Percentiles rank a stretch among this genome's conserved stretches.
These are phyloP conservation scores for Celastrina argiolus DNA, from an alignment of 2,888 invertebrate species.

Conservation along the genomic window DNA sequence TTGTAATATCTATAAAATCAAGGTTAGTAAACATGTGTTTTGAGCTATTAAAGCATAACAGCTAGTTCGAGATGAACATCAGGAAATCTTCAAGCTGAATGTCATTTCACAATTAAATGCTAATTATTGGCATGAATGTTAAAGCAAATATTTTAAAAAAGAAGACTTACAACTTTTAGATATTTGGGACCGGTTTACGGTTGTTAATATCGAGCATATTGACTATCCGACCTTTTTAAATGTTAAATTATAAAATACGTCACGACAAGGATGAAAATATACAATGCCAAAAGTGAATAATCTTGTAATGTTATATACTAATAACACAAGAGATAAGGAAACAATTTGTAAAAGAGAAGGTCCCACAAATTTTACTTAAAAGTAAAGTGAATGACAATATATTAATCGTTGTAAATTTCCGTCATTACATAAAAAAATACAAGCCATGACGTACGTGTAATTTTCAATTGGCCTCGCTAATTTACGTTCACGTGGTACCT, in stretches of 20 bases:
- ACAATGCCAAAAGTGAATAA: background rate
- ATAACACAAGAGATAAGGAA: no score
- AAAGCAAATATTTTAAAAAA: background rate
- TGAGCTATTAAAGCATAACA: background rate
- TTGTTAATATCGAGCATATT: background rate
- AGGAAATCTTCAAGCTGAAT: background rate
- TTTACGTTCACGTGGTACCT: background rate
- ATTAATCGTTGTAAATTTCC: background rate
- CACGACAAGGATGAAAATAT: background rate
- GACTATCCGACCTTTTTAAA: constrained; percentile 8
- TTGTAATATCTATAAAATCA: background rate
- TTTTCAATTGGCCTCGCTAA: background rate
- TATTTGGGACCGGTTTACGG: background rate
- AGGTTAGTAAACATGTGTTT: background rate
- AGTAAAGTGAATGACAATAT: background rate
- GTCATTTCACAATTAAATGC: background rate
- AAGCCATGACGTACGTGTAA: background rate
- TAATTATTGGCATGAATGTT: background rate
- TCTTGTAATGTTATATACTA: background rate
- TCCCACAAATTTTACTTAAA: background rate
- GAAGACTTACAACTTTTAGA: background rate
- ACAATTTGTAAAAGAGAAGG: background rate
- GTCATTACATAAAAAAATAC: background rate
- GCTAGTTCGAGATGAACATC: background rate
- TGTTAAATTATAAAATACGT: background rate